A percentile compares a stretch with the other conserved stretches of the same genome.
These are phyloP conservation scores for Trochalopteron elliotii DNA, from an alignment of 2,113 vertebrate genomes.

Conservation along the genomic window DNA sequence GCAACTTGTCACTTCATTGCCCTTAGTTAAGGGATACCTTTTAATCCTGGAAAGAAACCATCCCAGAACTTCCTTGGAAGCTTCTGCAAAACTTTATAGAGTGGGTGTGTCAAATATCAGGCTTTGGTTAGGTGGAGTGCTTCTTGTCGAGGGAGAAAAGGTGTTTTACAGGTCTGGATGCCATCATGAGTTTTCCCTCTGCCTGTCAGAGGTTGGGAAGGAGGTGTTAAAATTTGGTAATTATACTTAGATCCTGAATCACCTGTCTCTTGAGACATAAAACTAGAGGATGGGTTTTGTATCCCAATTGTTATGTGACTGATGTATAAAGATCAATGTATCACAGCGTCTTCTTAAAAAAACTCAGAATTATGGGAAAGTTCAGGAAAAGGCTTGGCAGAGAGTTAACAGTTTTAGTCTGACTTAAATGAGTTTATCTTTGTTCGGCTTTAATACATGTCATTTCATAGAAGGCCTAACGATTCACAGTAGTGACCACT, in stretches of 20 bases:
- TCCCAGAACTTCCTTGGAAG: not conserved
- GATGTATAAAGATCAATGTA: not conserved
- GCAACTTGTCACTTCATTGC: not conserved
- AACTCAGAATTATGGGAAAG: not conserved
- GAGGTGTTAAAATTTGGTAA: not conserved
- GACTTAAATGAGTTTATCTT: not conserved
- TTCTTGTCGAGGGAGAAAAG: not conserved
- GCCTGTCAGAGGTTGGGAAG: not conserved
- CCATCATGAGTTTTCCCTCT: not conserved
- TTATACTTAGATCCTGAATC: not conserved
- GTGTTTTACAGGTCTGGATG: not conserved
- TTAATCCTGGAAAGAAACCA: not conserved
- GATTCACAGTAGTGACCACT: not conserved
- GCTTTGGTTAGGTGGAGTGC: not conserved
- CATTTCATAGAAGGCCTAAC: not conserved
- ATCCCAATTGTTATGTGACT: not conserved
- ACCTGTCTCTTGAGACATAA: not conserved
- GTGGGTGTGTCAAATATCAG: not conserved
- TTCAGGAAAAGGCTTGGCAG: not conserved
- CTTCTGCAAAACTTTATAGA: not conserved
- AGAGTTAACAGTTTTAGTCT: not conserved
- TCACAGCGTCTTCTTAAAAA: not conserved
- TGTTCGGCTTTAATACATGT: not conserved
- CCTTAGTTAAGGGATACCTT: not conserved
- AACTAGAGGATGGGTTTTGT: not conserved